Percentiles rank a stretch among this genome's conserved stretches.
Conservation (phyloP, 2,888 invertebrate genomes). For the Sesia bembeciformis region DNA sequence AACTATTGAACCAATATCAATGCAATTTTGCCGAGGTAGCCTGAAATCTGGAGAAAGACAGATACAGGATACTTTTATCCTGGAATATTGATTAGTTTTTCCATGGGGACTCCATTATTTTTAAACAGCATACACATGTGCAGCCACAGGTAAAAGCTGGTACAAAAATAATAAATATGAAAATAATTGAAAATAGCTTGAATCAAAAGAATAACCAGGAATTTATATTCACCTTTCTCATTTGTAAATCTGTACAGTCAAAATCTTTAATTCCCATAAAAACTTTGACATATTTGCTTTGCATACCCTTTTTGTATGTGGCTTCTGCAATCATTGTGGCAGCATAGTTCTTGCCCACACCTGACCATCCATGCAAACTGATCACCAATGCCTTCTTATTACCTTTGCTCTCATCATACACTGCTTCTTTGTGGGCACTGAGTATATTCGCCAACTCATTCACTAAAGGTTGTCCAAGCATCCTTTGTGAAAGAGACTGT, state of each 20-base stretch:
- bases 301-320: slow-evolving; percentile 78
- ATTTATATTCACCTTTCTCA: slow-evolving; percentile 42
- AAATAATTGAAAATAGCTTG: too few relatives aligned
- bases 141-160: too few relatives aligned
- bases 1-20: too few relatives aligned
- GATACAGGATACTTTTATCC: too few relatives aligned
- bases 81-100: too few relatives aligned
- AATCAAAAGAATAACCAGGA: neutral
- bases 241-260: slow-evolving; percentile 70
- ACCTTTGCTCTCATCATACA: slow-evolving; percentile 40
- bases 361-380: slow-evolving; percentile 96
- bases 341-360: slow-evolving; percentile 94
- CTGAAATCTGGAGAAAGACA: too few relatives aligned
- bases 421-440: slow-evolving; percentile 71
- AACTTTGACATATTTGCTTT: slow-evolving; percentile 87
- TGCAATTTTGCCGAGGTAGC: too few relatives aligned
- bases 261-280: slow-evolving; percentile 90
- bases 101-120: too few relatives aligned
- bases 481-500: slow-evolving; percentile 46
- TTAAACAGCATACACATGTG: too few relatives aligned
- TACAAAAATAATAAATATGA: too few relatives aligned
- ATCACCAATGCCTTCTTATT: slow-evolving; percentile 88
- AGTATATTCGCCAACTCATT: slow-evolving; percentile 77
- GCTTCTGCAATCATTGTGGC: slow-evolving; percentile 82
- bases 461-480: slow-evolving; percentile 91